phyloP scores from a whole-genome alignment of 2,888 invertebrate genomes.

The Actias luna region DNA sequence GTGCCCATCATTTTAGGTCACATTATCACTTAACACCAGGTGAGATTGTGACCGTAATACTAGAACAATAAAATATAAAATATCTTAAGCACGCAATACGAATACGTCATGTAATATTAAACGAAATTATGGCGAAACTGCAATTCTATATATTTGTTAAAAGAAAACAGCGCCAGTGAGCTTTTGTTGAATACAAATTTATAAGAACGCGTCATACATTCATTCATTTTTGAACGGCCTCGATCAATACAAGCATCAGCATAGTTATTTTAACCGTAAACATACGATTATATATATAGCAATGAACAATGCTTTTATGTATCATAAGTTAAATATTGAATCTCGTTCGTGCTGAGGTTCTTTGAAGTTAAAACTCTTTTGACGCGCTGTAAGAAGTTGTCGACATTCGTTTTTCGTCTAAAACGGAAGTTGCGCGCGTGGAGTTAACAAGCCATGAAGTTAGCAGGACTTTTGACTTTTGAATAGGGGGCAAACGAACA shows the following conservation, averaged over 20 bases:
- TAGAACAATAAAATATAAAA: too few relatives aligned
- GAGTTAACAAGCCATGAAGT: too few relatives aligned
- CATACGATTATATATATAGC: not conserved
- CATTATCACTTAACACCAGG: too few relatives aligned
- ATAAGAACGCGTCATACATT: not conserved
- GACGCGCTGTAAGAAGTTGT: too few relatives aligned
- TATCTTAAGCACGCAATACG: too few relatives aligned
- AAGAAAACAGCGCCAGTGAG: not conserved
- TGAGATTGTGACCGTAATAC: too few relatives aligned
- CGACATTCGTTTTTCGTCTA: too few relatives aligned
- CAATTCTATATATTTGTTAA: not conserved
- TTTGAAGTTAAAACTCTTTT: too few relatives aligned
- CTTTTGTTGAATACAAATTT: not conserved
- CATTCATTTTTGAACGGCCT: not conserved
- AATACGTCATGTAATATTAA: not conserved
- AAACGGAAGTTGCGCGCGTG: too few relatives aligned
- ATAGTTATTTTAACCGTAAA: constrained; percentile 1
- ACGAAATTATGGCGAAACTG: not conserved
- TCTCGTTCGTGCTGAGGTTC: not conserved
- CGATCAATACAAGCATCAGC: not conserved
- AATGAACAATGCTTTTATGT: not conserved
- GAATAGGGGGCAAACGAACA: too few relatives aligned
- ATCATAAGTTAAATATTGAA: not conserved
- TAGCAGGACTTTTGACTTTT: too few relatives aligned
- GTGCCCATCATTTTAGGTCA: too few relatives aligned